Evolutionary conservation across 2,797 vertebrate species (phyloP).

Genomic region (Megaceryle alcyon): DNA sequence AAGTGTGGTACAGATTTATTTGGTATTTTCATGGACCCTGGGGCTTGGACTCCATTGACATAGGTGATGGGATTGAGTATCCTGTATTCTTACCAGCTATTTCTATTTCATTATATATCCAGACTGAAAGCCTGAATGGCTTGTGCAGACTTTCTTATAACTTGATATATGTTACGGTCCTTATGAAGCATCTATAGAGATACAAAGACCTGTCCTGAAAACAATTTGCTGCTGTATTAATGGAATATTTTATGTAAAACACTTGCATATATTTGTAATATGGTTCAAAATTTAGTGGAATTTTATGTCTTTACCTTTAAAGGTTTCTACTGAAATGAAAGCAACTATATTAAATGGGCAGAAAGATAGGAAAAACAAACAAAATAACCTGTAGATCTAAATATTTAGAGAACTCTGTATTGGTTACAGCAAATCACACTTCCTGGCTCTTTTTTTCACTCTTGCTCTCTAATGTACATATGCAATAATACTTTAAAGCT

Average conservation of each 20-base stretch:
- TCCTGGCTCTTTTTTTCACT: neutral
- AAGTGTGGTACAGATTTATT: neutral
- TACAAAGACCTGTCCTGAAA: neutral
- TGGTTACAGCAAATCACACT: neutral
- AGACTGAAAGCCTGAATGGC: neutral
- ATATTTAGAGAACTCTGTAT: neutral
- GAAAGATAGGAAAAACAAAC: neutral
- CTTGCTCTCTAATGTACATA: neutral
- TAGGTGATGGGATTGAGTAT: neutral
- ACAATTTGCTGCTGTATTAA: neutral
- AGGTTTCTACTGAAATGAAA: neutral
- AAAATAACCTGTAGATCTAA: neutral
- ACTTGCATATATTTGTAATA: neutral
- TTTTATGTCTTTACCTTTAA: neutral
- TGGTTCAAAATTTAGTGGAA: neutral
- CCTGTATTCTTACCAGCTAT: neutral
- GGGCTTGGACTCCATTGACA: neutral
- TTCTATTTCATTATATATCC: neutral
- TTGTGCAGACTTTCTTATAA: neutral
- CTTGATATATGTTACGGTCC: neutral
- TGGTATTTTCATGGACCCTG: neutral
- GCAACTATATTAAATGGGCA: neutral
- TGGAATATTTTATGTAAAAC: neutral
- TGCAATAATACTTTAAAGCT: neutral
- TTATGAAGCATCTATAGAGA: neutral